A percentile compares a stretch with the other conserved stretches of the same genome.
These are phyloP conservation scores for Phoxinus dragarum DNA, from an alignment of 2,797 vertebrate genomes.

Conservation along the genomic window DNA sequence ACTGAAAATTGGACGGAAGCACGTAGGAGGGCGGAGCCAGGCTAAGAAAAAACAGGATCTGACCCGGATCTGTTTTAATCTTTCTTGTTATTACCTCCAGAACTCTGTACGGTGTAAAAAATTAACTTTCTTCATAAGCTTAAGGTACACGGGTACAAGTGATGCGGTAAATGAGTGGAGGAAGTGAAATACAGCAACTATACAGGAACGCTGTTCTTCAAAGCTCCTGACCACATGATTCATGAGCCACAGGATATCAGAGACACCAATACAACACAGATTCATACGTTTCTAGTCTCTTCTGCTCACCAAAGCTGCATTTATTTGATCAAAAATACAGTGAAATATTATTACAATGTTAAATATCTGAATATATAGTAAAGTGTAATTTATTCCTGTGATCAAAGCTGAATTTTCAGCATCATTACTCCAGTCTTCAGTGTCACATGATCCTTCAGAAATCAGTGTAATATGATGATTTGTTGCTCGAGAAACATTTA, in stretches of 20 bases:
- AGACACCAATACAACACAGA: too few relatives aligned
- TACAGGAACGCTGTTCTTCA: neutral
- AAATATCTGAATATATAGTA: accelerated
- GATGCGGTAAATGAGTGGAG: conserved; percentile 2
- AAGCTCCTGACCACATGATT: neutral
- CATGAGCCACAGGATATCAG: neutral
- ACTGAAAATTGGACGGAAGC: too few relatives aligned
- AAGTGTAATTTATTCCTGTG: neutral
- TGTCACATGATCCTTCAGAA: neutral
- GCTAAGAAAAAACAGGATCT: too few relatives aligned
- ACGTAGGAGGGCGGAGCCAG: too few relatives aligned
- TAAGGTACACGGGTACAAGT: neutral
- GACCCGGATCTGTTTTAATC: too few relatives aligned
- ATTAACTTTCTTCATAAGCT: neutral
- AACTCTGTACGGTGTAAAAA: neutral
- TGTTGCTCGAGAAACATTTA: neutral
- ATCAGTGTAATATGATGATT: neutral
- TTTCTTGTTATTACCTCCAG: neutral
- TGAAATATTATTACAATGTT: neutral
- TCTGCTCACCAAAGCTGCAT: neutral
- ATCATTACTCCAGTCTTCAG: too few relatives aligned
- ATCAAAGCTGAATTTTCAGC: neutral
- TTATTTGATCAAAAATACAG: neutral
- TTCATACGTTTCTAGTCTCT: neutral
- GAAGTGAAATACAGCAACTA: neutral